Evolutionary conservation across 2,888 invertebrate species (phyloP), one percentile per base, ranked within the genome.

Genomic region (Chrysodeixis includens): DNA sequence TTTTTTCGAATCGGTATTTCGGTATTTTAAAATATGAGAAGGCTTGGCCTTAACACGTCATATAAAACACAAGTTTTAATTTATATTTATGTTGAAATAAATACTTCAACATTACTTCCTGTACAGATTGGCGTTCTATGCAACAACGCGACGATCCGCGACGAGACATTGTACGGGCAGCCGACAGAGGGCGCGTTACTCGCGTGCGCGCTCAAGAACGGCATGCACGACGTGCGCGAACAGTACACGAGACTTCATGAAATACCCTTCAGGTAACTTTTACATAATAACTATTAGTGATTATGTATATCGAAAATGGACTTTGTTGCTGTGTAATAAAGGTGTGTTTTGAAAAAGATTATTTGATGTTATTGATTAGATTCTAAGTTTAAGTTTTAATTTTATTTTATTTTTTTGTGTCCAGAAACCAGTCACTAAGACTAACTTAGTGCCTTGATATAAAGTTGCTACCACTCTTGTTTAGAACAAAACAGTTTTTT

Each of bases 101-200:
- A n/a, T n/a, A n/a, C n/a, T n/a, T n/a, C n/a, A n/a, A n/a, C n/a
- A n/a, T n/a, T n/a, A n/a, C n/a, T n/a, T n/a, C n/a, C n/a, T n/a
- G n/a, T n/a, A 22, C 77, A 97, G 97, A 96, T 97, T 60, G 99
- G 99, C 1, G 97, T 97, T 35, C 96, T 99, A 0, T 99, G 99
- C 92, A 99, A 99, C 90, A 99, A 99, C 95, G 99, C 99, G 1
- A 95, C 97, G 55, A 98, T 99, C 30, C 97, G 97, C 76, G 97
- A 97, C 82, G 98, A 98, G 54, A 96, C 96, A 3, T 89, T 99
- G 56, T 96, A 98, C 81, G 99, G 99, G 0, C 98, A 99, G 88
- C 99, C 99, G 55, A 99, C 99, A 18, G 99, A 99, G 95, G 99
- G 99, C 76, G 99, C 99, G 0, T 92, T 99, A 6, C 95, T 99